These are phyloP conservation scores for Diacarnus erythraeanus DNA, from an alignment of 37 sponge, comb jelly and placozoan genomes.

Conservation along the genomic window DNA sequence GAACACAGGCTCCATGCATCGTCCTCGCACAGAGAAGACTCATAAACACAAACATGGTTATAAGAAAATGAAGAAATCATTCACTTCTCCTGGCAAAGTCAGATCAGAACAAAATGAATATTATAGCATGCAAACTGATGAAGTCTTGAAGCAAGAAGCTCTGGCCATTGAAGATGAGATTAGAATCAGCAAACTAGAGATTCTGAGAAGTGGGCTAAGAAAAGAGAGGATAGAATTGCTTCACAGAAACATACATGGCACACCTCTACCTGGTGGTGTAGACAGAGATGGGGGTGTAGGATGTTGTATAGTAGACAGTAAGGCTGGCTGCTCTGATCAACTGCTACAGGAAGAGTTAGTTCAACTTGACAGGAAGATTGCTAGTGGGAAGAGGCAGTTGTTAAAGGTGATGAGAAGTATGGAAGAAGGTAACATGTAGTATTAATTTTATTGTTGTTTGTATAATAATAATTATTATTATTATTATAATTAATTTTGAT, in stretches of 20 bases:
- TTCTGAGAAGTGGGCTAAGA: constrained; percentile 34
- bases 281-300: not conserved
- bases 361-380: constrained; percentile 15
- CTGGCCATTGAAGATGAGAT: constrained; percentile 19
- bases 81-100: too few species aligned
- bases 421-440: constrained; percentile 7
- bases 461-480: not conserved
- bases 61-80: too few species aligned
- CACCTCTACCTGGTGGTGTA: not conserved
- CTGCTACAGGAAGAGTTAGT: constrained; percentile 5
- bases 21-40: too few species aligned
- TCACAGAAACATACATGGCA: constrained; percentile 5
- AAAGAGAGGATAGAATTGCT: constrained; percentile 47
- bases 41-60: too few species aligned
- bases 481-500: not conserved
- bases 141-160: not conserved
- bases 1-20: too few species aligned
- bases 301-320: not conserved
- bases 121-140: too few species aligned
- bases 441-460: not conserved
- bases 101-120: too few species aligned
- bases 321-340: too few species aligned
- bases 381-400: constrained; percentile 24
- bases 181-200: constrained; percentile 15
- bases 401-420: constrained; percentile 36